Conservation (phyloP, 2,113 vertebrate genomes). For the Notiomystis cincta region DNA sequence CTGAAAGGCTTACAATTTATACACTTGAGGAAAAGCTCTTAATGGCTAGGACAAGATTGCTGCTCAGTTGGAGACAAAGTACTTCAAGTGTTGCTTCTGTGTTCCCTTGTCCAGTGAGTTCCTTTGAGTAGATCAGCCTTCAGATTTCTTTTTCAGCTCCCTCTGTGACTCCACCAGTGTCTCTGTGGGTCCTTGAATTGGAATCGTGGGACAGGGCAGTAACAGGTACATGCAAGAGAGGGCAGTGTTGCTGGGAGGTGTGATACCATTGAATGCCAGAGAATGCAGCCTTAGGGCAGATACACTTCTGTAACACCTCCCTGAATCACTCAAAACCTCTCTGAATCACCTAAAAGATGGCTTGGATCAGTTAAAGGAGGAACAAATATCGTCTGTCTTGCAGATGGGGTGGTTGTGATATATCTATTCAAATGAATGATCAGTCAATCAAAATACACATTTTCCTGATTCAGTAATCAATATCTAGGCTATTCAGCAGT, state of each 20-base stretch:
- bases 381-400: background rate
- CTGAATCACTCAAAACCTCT: background rate
- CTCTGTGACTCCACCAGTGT: background rate
- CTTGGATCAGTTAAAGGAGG: background rate
- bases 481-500: background rate
- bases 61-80: background rate
- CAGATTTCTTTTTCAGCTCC: too few relatives aligned
- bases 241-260: background rate
- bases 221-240: background rate
- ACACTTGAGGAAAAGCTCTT: background rate
- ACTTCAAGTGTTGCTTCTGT: background rate
- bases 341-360: background rate
- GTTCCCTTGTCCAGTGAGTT: background rate
- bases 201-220: background rate
- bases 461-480: background rate
- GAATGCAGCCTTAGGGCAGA: background rate
- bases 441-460: rapidly evolving
- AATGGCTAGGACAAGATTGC: background rate
- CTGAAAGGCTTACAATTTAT: background rate
- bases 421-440: background rate
- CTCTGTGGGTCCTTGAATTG: background rate
- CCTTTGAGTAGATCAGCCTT: background rate
- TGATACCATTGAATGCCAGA: background rate
- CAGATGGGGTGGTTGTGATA: background rate
- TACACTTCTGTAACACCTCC: background rate